Evolutionary conservation across 2,797 vertebrate species (phyloP).

Genomic region (Pyrocephalus nanus): DNA sequence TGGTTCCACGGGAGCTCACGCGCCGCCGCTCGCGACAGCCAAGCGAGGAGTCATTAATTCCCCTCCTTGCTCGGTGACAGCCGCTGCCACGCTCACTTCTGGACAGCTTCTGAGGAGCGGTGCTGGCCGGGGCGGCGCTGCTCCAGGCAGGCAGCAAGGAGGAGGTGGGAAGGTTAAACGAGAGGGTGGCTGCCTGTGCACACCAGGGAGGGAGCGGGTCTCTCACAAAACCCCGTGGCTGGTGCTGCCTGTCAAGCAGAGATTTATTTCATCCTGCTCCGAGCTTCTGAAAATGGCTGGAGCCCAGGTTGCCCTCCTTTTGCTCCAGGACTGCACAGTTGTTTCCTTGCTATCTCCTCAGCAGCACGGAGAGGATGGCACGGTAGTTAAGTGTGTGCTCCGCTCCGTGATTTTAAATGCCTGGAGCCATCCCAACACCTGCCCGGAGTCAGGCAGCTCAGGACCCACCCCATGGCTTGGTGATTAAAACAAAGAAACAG

Average conservation of each 20-base stretch:
- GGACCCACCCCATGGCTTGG: not conserved
- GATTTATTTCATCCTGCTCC: not conserved
- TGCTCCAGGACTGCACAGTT: not conserved
- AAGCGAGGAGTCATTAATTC: constrained; percentile 54
- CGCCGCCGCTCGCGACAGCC: not conserved
- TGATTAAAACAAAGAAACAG: constrained; percentile 25
- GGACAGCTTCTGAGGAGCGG: not conserved
- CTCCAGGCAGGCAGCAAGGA: not conserved
- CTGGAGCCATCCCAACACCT: not conserved
- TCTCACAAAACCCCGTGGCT: not conserved
- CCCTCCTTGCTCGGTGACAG: constrained; percentile 50
- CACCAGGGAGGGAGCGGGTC: not conserved
- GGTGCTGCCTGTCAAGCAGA: not conserved
- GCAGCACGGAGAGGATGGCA: not conserved
- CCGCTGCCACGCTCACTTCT: not conserved
- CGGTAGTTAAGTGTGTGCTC: not conserved
- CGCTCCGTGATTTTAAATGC: not conserved
- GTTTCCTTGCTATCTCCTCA: not conserved
- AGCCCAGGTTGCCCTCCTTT: not conserved
- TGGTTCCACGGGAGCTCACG: constrained; percentile 49
- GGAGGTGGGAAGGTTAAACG: constrained; percentile 1
- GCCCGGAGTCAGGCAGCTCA: not conserved
- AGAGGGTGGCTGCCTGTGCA: not conserved
- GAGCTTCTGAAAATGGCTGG: not conserved
- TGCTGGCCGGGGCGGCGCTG: not conserved